Evolutionary conservation across 2,888 invertebrate species (phyloP), one percentile per base, ranked within the genome.

Genomic region (Coecobrya sp.): DNA sequence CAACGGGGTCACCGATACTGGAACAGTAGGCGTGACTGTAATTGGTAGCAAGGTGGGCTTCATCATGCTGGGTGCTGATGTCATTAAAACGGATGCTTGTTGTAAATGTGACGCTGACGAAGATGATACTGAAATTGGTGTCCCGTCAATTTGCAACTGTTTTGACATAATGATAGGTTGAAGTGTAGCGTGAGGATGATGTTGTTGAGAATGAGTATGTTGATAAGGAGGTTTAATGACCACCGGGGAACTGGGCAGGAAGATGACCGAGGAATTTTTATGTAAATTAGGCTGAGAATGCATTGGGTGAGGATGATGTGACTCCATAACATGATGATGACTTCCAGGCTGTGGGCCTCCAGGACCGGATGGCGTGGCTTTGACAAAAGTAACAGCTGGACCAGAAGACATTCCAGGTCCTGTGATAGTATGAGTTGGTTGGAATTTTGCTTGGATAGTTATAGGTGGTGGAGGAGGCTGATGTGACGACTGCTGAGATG

Each of bases 391-490:
- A 0, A 91, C 86, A 11, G 91, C 79, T 30, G 91, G 86, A 22
- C 86, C 91, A 13, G 86, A n/a, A 19, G 73, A 7, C 0, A 91
- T 86, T n/a, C 55, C 19, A 8, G 65, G 45, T 16, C 65, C 81
- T 8, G 49, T 10, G 19, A 91, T 76, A 1, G 91, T 36, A n/a
- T 22, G 59, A 45, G 62, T 30, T 13, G 86, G 65, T 25, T 91
- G 91, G 22, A 68, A 91, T n/a, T 91, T 91, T 19, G 91, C 55
- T 62, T 91, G 86, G 8, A 91, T 91, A 22, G 91, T 91, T 16
- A 91, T 91, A 11, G 91, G 91, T 0, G 82, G 89, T 2, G 70
- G 82, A 22, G 82, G 73, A 0, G 82, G 89, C 36, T 55, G 79
- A 22, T 45, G 42, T 19, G 76, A 0, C 8, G 27, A 25, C 36